phyloP scores from a whole-genome alignment of 2,113 vertebrate genomes.

The Sebastes schlegelii region DNA sequence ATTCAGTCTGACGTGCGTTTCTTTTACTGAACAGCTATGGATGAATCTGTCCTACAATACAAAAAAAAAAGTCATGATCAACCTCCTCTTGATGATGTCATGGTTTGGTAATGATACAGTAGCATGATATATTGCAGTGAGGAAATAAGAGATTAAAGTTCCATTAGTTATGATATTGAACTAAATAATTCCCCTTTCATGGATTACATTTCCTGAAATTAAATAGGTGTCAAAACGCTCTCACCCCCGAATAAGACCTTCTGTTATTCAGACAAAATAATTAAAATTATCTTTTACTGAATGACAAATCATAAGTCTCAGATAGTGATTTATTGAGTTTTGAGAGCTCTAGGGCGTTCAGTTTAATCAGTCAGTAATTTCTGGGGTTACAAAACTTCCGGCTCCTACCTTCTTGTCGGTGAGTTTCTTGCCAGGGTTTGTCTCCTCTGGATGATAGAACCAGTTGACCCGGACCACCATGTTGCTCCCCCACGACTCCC shows the following conservation, averaged over 20 bases:
- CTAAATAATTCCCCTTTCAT: constrained; percentile 16
- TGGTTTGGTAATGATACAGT: not conserved
- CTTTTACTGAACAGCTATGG: not conserved
- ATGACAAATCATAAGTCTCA: not conserved
- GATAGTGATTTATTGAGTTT: not conserved
- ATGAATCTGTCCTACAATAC: not conserved
- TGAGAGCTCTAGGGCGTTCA: not conserved
- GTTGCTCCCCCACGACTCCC: constrained; percentile 99
- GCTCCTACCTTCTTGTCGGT: constrained; percentile 92
- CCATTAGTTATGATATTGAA: not conserved
- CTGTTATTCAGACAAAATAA: not conserved
- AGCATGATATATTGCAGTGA: not conserved
- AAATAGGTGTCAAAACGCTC: not conserved
- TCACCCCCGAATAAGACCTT: not conserved
- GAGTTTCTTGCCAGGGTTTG: constrained; percentile 96
- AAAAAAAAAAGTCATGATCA: constrained; percentile 7
- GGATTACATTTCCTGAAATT: not conserved
- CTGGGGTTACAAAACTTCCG: not conserved
- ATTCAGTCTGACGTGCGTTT: not conserved
- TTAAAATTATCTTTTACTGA: not conserved
- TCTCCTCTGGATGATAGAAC: constrained; percentile 99
- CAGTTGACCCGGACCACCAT: constrained; percentile 99
- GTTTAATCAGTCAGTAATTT: not conserved
- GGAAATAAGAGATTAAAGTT: not conserved
- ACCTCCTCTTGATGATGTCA: not conserved